Conservation (phyloP, 2,113 vertebrate species). For the Picathartes gymnocephalus region DNA sequence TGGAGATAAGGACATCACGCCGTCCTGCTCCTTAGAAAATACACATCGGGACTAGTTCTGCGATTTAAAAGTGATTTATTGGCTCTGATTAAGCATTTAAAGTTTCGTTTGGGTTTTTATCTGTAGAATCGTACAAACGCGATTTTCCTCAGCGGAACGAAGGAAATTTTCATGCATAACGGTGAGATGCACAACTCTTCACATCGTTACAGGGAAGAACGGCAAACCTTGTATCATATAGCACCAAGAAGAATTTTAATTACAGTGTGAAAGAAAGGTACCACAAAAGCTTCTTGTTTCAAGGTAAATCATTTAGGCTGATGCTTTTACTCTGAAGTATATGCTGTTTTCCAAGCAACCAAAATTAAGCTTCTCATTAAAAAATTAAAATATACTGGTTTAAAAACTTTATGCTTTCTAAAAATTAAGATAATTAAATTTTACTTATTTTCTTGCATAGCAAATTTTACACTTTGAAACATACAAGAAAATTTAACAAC, state of each 20-base stretch:
- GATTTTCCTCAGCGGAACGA: not conserved
- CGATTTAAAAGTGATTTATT: conserved; percentile 14
- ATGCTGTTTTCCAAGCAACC: not conserved
- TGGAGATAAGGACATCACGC: rapidly evolving
- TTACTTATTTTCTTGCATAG: conserved; percentile 34
- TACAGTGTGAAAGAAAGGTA: not conserved
- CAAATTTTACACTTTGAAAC: not conserved
- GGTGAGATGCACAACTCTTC: not conserved
- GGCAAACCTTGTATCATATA: not conserved
- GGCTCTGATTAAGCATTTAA: not conserved
- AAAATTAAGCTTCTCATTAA: not conserved
- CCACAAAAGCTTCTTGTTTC: not conserved
- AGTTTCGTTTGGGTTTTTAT: not conserved
- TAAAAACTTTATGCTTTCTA: not conserved
- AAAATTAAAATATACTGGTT: not conserved
- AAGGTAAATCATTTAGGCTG: not conserved
- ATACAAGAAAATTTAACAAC: not conserved
- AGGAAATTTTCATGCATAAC: not conserved
- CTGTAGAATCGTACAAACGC: not conserved
- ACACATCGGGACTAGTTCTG: not conserved
- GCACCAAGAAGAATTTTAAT: conserved; percentile 39
- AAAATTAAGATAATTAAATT: not conserved
- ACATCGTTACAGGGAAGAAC: not conserved
- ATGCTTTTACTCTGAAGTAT: not conserved
- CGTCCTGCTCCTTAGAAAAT: not conserved